Base-by-base conservation (phyloP, 2,888 invertebrate species). In the Phlogophora meticulosa region DNA sequence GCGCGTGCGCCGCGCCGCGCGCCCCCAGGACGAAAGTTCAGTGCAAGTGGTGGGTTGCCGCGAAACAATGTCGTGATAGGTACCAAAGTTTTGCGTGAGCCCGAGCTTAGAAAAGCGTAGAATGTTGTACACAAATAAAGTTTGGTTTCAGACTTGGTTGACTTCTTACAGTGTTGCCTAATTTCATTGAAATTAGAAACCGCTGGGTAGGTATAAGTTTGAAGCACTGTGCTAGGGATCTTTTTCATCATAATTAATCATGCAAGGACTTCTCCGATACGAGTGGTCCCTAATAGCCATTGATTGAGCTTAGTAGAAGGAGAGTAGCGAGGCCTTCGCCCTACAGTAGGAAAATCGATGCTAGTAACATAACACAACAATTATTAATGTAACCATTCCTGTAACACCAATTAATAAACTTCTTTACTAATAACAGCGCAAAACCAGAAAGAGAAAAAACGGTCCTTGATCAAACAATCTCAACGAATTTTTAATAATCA, bases 11-110 rank as follows among this genome's bases (percentile, higher is more conserved):
- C 69, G 77, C 79, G 69, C 80, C 80, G 70, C 68, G 77, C 72
- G 74, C 66, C 69, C 77, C 79, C 84, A 80, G 80, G 81, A 80
- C 80, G 76, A 78, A 76, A 76, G 81, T 79, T 76, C 74, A 72
- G 73, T 81, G 80, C 75, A 80, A 73, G 68, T 75, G 72, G 78
- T 58, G 72, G 62, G 68, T 48, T 53, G 72, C 58, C 34, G 67
- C 59, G 36, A 69, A 61, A 63, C 61, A 45, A 56, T 46, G 57
- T 68, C 58, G 65, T 72, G 11, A 17, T 43, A n/a, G 24, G 34
- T 58, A 52, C 9, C 45, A 53, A 60, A 77, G 53, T 72, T 63
- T 63, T 42, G 45, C 38, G 42, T 28, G 20, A 52, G 13, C 22
- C 9, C 3, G 20, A 45, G 55, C 65, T 53, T 42, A 13, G 42